Percentiles rank a stretch among this genome's conserved stretches.
phyloP scores from a whole-genome alignment of 2,113 vertebrate genomes.

The Hippolais icterina region DNA sequence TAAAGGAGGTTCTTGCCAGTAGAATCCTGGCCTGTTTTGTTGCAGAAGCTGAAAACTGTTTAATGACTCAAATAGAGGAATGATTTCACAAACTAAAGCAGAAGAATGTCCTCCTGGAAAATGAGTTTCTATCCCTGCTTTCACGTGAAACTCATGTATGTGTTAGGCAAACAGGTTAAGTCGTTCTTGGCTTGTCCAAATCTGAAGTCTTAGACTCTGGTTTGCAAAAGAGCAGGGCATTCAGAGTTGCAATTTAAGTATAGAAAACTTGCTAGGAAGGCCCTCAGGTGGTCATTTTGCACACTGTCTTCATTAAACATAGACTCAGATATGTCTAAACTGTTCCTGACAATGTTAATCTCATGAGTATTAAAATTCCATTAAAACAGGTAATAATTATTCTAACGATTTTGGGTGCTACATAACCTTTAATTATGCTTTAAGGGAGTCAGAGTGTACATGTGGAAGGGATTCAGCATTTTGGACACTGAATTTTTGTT shows the following conservation, averaged over 20 bases:
- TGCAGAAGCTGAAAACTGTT: background rate
- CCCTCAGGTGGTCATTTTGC: background rate
- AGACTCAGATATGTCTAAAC: background rate
- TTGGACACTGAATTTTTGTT: background rate
- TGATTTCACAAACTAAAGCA: background rate
- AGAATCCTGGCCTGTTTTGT: background rate
- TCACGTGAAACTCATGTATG: background rate
- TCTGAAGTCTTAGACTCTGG: background rate
- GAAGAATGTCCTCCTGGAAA: background rate
- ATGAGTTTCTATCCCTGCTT: background rate
- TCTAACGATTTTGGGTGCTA: background rate
- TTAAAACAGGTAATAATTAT: background rate
- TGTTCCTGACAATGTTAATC: background rate
- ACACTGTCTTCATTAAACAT: background rate
- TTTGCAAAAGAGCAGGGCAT: background rate
- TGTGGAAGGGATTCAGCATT: background rate
- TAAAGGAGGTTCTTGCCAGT: background rate
- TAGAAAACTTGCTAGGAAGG: background rate
- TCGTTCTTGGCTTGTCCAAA: background rate
- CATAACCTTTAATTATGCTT: background rate
- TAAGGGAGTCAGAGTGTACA: background rate
- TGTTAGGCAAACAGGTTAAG: background rate
- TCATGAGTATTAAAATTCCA: background rate
- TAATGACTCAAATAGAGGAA: background rate
- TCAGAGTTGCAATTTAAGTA: background rate